Evolutionary conservation across 1,140 invertebrate species (phyloP).

Genomic region (Drosophila suzukii): DNA sequence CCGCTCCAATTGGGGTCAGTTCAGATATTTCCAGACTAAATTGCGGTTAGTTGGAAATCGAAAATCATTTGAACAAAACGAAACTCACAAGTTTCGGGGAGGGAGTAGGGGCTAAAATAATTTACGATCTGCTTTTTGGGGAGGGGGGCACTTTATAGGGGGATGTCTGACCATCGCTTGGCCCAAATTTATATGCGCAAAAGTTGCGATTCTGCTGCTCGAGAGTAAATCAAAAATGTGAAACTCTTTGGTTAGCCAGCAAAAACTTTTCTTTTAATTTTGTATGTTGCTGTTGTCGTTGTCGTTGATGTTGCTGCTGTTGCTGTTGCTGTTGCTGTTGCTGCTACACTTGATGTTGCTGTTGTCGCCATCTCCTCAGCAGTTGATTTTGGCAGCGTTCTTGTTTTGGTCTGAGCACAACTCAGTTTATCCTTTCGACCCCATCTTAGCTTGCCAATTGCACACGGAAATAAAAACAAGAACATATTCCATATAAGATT

Average conservation of each 20-base stretch:
- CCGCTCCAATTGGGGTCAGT: constrained; percentile 21
- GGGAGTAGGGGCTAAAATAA: not conserved
- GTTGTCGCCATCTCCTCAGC: constrained; percentile 12
- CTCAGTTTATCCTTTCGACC: constrained; percentile 34
- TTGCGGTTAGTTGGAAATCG: constrained; percentile 36
- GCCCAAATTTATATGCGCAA: constrained; percentile 74
- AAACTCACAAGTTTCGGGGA: not conserved
- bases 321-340: not conserved
- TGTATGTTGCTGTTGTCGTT: not conserved
- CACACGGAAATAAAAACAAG: constrained; percentile 11
- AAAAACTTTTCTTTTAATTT: constrained; percentile 53
- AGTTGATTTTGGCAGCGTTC: constrained; percentile 31
- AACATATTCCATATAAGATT: too few relatives aligned
- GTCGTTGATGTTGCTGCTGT: not conserved
- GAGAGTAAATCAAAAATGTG: constrained; percentile 75
- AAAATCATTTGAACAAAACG: constrained; percentile 30
- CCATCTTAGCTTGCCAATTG: constrained; percentile 3
- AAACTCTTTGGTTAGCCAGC: constrained; percentile 67
- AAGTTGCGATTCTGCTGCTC: constrained; percentile 51
- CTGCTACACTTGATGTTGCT: constrained; percentile 1
- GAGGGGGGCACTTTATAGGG: too few relatives aligned
- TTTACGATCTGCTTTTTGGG: not conserved
- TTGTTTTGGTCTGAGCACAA: constrained; percentile 23
- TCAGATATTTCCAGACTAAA: constrained; percentile 27
- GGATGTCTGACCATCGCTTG: constrained; percentile 29